A percentile compares a stretch with the other conserved stretches of the same genome.
These are phyloP conservation scores for Lepus europaeus DNA, from an alignment of 2,113 vertebrate genomes.

Conservation along the genomic window DNA sequence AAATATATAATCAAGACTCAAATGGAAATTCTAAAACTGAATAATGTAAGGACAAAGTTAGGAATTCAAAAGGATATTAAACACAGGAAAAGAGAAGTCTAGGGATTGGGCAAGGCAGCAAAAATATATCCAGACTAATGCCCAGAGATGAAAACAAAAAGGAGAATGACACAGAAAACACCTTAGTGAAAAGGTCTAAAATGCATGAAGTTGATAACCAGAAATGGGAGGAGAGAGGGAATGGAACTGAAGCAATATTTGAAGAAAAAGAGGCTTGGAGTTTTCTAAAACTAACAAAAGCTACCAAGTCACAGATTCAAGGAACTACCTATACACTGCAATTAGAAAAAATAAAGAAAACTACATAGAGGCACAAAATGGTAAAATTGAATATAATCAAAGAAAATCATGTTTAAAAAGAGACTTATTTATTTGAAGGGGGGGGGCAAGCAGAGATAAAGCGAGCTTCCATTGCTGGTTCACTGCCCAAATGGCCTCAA, in stretches of 20 bases:
- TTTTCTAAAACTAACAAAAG: constrained; percentile 51
- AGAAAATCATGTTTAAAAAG: not conserved
- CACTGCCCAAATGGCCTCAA: too few relatives aligned
- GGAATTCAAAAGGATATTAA: constrained; percentile 26
- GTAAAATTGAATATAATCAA: not conserved
- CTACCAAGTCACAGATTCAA: not conserved
- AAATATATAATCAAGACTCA: constrained; percentile 21
- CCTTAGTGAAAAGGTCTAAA: not conserved
- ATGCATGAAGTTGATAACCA: not conserved
- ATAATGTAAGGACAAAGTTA: not conserved
- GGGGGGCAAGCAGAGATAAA: too few relatives aligned
- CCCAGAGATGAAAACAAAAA: not conserved
- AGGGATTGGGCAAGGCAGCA: not conserved
- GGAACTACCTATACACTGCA: not conserved
- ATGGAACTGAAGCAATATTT: not conserved
- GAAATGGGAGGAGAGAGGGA: not conserved
- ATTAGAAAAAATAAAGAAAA: constrained; percentile 5
- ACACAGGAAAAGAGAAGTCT: not conserved
- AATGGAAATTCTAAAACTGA: constrained; percentile 41
- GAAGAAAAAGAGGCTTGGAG: not conserved
- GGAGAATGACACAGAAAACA: not conserved
- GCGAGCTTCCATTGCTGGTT: too few relatives aligned
- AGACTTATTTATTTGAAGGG: too few relatives aligned
- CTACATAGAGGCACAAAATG: not conserved
- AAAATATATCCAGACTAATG: not conserved